These are phyloP conservation scores for Ceyx margarethae DNA, from an alignment of 2,113 vertebrate species.

Conservation along the genomic window DNA sequence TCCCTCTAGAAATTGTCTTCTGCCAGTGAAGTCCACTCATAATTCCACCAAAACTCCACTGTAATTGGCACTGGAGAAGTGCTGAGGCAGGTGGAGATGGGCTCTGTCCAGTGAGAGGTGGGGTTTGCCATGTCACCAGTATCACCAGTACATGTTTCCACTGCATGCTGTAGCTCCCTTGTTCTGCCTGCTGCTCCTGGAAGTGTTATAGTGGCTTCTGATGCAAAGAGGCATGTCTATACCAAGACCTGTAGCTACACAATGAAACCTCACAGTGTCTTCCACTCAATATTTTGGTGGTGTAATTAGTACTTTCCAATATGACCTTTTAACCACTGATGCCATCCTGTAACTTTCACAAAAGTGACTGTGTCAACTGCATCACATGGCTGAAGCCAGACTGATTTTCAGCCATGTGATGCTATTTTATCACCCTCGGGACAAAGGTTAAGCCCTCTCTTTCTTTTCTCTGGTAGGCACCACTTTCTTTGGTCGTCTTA, in stretches of 20 bases:
- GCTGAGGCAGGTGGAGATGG: neutral
- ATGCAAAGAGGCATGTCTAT: neutral
- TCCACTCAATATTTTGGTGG: slow-evolving; percentile 2
- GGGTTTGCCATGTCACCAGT: neutral
- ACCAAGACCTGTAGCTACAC: neutral
- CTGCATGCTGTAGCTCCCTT: neutral
- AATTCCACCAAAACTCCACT: neutral
- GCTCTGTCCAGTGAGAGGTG: neutral
- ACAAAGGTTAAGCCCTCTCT: slow-evolving; percentile 76
- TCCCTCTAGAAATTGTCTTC: neutral
- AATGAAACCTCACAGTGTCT: neutral
- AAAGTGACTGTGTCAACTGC: slow-evolving; percentile 51
- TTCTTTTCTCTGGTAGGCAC: slow-evolving; percentile 60
- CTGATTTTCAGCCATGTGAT: slow-evolving; percentile 73
- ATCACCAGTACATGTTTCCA: neutral
- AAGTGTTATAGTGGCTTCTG: neutral
- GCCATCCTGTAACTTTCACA: slow-evolving; percentile 37
- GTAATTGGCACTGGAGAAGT: neutral
- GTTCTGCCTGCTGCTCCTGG: neutral
- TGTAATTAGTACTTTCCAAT: slow-evolving; percentile 13
- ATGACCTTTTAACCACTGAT: slow-evolving; percentile 46
- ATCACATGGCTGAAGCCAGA: slow-evolving; percentile 61
- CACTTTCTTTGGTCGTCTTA: slow-evolving; percentile 43
- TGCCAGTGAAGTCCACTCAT: neutral
- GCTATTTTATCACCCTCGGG: slow-evolving; percentile 69